phyloP scores from a whole-genome alignment of 2,888 invertebrate species.

The Platycheirus albimanus region DNA sequence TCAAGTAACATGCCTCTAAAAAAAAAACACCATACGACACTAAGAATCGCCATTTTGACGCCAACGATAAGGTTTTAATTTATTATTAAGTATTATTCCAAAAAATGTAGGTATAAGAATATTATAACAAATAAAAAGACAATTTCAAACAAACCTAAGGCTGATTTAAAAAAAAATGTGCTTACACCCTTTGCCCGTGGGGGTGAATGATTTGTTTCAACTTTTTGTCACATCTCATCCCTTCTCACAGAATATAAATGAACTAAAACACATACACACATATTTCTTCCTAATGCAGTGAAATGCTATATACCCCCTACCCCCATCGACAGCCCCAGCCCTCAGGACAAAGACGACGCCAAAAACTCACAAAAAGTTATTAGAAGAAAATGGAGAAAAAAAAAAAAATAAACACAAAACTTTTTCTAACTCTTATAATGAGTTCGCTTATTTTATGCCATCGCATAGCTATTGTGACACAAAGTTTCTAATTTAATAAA shows the following conservation, averaged over 20 bases:
- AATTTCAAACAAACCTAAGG: too few relatives aligned
- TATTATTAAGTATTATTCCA: too few relatives aligned
- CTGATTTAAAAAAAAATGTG: neutral
- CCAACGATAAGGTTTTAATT: too few relatives aligned
- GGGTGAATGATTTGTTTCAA: slow-evolving; percentile 27
- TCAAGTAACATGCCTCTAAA: too few relatives aligned
- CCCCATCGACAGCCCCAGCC: too few relatives aligned
- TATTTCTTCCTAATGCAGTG: slow-evolving; percentile 8
- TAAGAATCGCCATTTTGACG: too few relatives aligned
- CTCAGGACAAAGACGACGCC: slow-evolving; percentile 10
- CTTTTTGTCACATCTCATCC: slow-evolving; percentile 24
- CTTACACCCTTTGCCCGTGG: neutral
- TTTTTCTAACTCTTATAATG: slow-evolving; percentile 71
- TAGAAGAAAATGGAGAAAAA: slow-evolving; percentile 12
- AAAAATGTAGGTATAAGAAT: too few relatives aligned
- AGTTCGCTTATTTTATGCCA: slow-evolving; percentile 72
- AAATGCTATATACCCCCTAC: too few relatives aligned
- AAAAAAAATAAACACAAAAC: slow-evolving; percentile 8
- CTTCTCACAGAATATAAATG: neutral
- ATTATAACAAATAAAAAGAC: too few relatives aligned
- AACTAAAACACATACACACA: too few relatives aligned
- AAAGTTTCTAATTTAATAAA: slow-evolving; percentile 73
- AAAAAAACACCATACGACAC: too few relatives aligned
- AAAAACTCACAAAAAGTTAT: slow-evolving; percentile 30
- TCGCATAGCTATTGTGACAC: slow-evolving; percentile 71